A percentile compares a stretch with the other conserved stretches of the same genome.
These are phyloP conservation scores for Cricetomys ansorgei DNA, from an alignment of 2,113 vertebrate species.

Conservation along the genomic window DNA sequence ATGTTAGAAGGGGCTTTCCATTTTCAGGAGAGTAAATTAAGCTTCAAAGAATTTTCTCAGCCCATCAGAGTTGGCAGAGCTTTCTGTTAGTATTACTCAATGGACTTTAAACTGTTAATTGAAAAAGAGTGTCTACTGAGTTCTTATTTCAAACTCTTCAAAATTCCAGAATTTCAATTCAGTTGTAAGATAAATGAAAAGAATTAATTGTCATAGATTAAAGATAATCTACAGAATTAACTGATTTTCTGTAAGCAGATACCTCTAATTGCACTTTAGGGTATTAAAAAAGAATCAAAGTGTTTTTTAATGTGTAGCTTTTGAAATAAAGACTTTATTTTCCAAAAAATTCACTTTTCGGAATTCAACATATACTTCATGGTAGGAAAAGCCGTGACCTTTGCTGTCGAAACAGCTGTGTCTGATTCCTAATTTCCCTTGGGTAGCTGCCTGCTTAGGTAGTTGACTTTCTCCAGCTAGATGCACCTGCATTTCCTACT, in stretches of 20 bases:
- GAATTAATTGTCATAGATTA: neutral
- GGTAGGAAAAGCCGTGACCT: neutral
- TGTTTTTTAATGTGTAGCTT: slow-evolving; percentile 1
- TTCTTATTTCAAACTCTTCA: slow-evolving; percentile 48
- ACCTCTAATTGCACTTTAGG: neutral
- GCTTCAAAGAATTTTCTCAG: slow-evolving; percentile 79
- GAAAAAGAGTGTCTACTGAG: slow-evolving; percentile 66
- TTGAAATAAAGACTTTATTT: slow-evolving; percentile 41
- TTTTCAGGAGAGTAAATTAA: slow-evolving; percentile 76
- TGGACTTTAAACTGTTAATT: slow-evolving; percentile 54
- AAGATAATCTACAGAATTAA: slow-evolving; percentile 40
- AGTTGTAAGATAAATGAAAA: slow-evolving; percentile 6
- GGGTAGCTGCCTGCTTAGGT: neutral
- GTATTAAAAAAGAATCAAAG: slow-evolving; percentile 25
- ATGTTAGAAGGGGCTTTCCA: slow-evolving; percentile 84
- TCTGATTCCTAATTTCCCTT: neutral
- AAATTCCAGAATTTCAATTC: slow-evolving; percentile 42
- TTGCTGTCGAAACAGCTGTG: neutral
- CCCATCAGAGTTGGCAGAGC: slow-evolving; percentile 64
- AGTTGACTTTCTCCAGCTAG: neutral
- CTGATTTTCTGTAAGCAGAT: neutral
- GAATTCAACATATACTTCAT: neutral
- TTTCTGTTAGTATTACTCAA: slow-evolving; percentile 66
- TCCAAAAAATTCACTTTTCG: neutral
- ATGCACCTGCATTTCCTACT: neutral